phyloP scores from a whole-genome alignment of 2,797 vertebrate genomes.

The Apogon talboti region DNA sequence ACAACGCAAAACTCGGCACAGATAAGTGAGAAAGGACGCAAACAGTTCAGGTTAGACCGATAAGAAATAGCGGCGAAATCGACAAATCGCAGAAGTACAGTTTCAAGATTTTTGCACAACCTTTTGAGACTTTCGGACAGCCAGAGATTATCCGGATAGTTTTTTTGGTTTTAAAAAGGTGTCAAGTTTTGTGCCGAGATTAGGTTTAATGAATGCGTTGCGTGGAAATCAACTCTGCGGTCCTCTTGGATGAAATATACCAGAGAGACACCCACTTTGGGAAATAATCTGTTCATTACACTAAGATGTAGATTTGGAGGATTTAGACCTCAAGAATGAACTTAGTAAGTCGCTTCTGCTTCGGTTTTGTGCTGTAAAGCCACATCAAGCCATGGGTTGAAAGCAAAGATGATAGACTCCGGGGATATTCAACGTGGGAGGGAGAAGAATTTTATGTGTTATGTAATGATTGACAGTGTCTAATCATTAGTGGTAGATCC shows the following conservation, averaged over 20 bases:
- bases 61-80: slow-evolving; percentile 20
- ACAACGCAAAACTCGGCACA: slow-evolving; percentile 16
- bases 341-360: slow-evolving; percentile 39
- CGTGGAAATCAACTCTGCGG: slow-evolving; percentile 45
- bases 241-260: slow-evolving; percentile 44
- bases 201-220: slow-evolving; percentile 47
- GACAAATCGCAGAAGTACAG: slow-evolving; percentile 39
- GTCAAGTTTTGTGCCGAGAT: slow-evolving; percentile 17
- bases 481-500: slow-evolving; percentile 68
- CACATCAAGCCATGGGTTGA: slow-evolving; percentile 79
- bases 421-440: slow-evolving; percentile 76
- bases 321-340: slow-evolving; percentile 64
- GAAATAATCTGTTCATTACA: slow-evolving; percentile 22
- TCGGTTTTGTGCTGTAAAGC: slow-evolving; percentile 64
- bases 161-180: slow-evolving; percentile 5
- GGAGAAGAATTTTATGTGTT: slow-evolving; percentile 72
- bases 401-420: slow-evolving; percentile 60
- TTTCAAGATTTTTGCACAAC: slow-evolving; percentile 22
- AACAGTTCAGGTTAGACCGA: slow-evolving; percentile 13
- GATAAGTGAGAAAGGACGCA: slow-evolving; percentile 56
- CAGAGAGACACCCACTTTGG: slow-evolving; percentile 35
- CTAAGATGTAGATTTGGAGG: slow-evolving; percentile 69
- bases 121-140: slow-evolving; percentile 33
- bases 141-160: slow-evolving; percentile 8
- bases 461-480: slow-evolving; percentile 77